Evolutionary conservation across 2,888 invertebrate species (phyloP), one percentile per base, ranked within the genome.

Genomic region (Seladonia tumulorum): DNA sequence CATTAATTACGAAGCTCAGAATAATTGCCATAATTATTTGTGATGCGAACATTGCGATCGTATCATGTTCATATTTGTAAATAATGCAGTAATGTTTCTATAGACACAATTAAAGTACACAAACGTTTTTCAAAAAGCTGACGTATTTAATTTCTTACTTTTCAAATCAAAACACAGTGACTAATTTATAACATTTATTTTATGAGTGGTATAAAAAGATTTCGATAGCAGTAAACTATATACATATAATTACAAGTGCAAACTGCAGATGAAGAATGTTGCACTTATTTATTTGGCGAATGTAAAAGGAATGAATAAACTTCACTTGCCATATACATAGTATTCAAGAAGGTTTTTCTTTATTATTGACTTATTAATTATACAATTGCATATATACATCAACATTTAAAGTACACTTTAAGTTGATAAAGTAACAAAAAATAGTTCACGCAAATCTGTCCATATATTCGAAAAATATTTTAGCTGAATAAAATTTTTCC

Each of bases 11-110:
- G 47, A 76, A 68, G 47, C 16, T 75, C 5, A 35, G 35, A 76
- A 71, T 66, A 76, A 76, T 79, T 73, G 76, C 75, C 79, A 76
- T 84, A 79, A 72, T 72, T 66, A 84, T 76, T 85, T 79, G 71
- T 85, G 49, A 39, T 75, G 49, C 72, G 74, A 72, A 79, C 71
- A 60, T 75, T 49, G 78, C 73, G 57, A 7, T 77, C 45, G n/a
- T 66, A 49, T 12, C 35, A 25, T 72, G 75, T 84, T 85, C 72
- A 68, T 66, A n/a, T 57, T 79, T 85, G 79, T 85, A 84, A 85
- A 85, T 85, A 79, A 79, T 72, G 49, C 42, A 35, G 78, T 85
- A 25, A 75, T 79, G 47, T 79, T 84, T 84, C 75, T 72, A 71
- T 83, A 85, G 53, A n/a, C 12, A 39, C 72, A 79, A 84, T 79